Percentiles rank a stretch among this genome's conserved stretches.
Evolutionary conservation across 2,888 invertebrate genomes (phyloP).

Genomic region (Tetragonisca angustula): DNA sequence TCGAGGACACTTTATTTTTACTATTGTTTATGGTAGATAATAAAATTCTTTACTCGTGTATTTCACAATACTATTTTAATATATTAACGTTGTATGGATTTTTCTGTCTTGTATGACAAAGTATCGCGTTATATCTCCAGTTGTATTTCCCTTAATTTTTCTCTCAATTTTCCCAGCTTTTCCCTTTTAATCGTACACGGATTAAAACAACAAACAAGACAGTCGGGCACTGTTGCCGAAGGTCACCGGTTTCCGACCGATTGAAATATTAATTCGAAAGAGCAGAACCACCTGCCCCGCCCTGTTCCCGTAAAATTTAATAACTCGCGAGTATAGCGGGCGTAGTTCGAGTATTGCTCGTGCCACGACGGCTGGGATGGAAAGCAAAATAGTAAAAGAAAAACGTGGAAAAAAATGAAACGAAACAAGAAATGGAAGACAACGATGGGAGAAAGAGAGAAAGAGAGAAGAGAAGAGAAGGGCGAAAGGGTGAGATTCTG

Average conservation of each 20-base stretch:
- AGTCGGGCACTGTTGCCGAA: background rate
- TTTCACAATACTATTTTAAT: too few relatives aligned
- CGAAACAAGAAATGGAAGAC: too few relatives aligned
- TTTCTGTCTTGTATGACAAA: too few relatives aligned
- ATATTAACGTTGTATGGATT: too few relatives aligned
- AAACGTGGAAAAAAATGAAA: background rate
- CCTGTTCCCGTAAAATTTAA: conserved; percentile 33
- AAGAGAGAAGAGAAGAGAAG: background rate
- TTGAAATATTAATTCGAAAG: conserved; percentile 35
- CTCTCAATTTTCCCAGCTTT: too few relatives aligned
- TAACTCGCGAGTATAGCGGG: conserved; percentile 23
- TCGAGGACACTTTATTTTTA: too few relatives aligned
- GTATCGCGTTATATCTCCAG: too few relatives aligned
- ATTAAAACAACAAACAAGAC: background rate
- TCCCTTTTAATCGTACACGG: too few relatives aligned
- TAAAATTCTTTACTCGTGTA: too few relatives aligned
- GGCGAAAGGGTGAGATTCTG: conserved; percentile 10
- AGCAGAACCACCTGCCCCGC: background rate
- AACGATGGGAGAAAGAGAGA: background rate
- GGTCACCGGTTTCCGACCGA: background rate
- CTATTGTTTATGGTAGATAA: too few relatives aligned
- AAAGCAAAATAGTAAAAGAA: too few relatives aligned
- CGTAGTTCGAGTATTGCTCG: conserved; percentile 10
- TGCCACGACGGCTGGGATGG: background rate
- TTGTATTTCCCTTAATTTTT: too few relatives aligned